These are phyloP conservation scores for Aspidapion aeneum DNA, from an alignment of 2,888 invertebrate species.

Conservation along the genomic window DNA sequence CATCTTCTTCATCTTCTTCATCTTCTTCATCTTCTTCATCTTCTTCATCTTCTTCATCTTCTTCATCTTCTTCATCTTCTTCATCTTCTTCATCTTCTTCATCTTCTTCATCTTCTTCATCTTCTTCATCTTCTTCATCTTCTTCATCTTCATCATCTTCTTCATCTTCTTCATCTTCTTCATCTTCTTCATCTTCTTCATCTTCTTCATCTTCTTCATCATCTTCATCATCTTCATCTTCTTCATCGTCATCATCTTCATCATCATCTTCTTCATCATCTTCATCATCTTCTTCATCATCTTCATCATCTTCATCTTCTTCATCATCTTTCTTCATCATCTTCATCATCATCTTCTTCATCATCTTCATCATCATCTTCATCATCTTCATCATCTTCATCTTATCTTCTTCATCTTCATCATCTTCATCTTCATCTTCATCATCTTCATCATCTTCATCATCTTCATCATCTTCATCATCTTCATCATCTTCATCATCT, in stretches of 20 bases:
- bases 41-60: not conserved
- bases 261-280: not conserved
- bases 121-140: not conserved
- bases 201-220: not conserved
- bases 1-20: not conserved
- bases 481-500: not conserved
- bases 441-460: not conserved
- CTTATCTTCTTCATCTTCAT: constrained; percentile 1
- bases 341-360: not conserved
- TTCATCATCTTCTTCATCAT: not conserved
- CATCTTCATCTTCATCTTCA: not conserved
- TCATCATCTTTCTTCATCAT: not conserved
- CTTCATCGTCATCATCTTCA: not conserved
- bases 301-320: not conserved
- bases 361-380: not conserved
- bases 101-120: not conserved
- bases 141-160: not conserved
- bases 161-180: not conserved
- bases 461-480: not conserved
- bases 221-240: not conserved
- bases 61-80: not conserved
- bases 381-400: not conserved
- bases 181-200: not conserved
- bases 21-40: constrained; percentile 1
- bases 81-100: not conserved